These are phyloP conservation scores for Chionoecetes opilio DNA, from an alignment of 1,140 invertebrate species.

Conservation along the genomic window DNA sequence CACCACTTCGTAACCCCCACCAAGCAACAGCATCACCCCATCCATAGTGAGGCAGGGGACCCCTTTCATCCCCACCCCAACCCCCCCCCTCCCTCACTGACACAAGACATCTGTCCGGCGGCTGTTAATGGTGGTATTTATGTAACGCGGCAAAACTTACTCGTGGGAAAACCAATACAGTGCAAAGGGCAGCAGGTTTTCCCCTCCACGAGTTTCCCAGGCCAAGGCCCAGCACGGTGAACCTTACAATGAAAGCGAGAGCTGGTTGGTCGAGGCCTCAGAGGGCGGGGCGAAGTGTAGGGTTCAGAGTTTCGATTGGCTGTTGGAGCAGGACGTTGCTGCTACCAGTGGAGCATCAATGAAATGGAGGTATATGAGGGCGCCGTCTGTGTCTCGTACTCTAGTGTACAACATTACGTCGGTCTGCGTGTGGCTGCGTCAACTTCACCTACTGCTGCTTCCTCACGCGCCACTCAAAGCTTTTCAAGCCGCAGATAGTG, in stretches of 20 bases:
- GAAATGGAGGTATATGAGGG: conserved; percentile 75
- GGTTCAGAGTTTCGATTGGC: conserved; percentile 62
- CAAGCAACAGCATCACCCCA: neutral
- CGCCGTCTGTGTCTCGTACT: conserved; percentile 59
- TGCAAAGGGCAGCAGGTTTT: conserved; percentile 32
- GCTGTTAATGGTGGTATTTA: neutral
- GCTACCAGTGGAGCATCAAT: conserved; percentile 77
- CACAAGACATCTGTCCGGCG: neutral
- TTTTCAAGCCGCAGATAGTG: neutral
- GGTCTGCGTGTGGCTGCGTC: neutral
- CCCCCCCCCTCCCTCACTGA: neutral
- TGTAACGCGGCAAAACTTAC: neutral
- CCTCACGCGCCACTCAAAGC: neutral
- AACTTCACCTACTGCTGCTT: neutral
- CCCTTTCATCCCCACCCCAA: neutral
- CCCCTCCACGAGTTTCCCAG: conserved; percentile 53
- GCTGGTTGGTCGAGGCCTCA: conserved; percentile 55
- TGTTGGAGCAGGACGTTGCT: conserved; percentile 59
- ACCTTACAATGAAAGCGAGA: conserved; percentile 54
- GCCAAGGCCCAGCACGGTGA: conserved; percentile 50
- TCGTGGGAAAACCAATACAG: neutral
- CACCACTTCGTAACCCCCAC: neutral
- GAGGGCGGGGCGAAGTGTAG: conserved; percentile 48
- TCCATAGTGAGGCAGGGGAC: neutral
- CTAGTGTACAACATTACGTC: conserved; percentile 55